Percentiles rank a stretch among this genome's conserved stretches.
phyloP scores from a whole-genome alignment of 1,140 invertebrate genomes.

The Aleiodes sp. region DNA sequence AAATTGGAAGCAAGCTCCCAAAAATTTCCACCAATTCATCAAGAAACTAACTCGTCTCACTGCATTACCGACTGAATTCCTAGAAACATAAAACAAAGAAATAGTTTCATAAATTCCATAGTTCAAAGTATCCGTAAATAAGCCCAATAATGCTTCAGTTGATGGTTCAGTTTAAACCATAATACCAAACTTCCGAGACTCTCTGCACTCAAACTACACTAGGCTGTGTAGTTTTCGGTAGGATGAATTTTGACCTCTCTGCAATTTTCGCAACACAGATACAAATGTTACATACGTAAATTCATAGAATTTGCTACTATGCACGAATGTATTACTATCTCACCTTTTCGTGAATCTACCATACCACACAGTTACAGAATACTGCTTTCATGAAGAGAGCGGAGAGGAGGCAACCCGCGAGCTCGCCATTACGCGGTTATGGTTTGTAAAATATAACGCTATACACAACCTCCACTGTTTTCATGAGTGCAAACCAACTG shows the following conservation, averaged over 20 bases:
- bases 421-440: constrained; percentile 13
- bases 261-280: neutral
- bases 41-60: too few relatives aligned
- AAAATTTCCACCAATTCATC: too few relatives aligned
- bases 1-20: too few relatives aligned
- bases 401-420: too few relatives aligned
- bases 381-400: neutral
- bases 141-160: neutral
- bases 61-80: too few relatives aligned
- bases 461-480: neutral
- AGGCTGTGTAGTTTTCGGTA: constrained; percentile 1
- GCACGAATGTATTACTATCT: neutral
- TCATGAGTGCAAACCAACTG: neutral
- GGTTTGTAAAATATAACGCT: constrained; percentile 17
- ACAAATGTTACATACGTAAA: too few relatives aligned
- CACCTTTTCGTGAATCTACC: neutral
- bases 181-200: neutral
- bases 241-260: constrained; percentile 6
- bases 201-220: too few relatives aligned
- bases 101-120: neutral
- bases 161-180: neutral
- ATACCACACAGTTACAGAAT: neutral
- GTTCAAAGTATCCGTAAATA: neutral
- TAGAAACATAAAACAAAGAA: too few relatives aligned
- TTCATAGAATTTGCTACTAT: neutral